phyloP scores from a whole-genome alignment of 2,888 invertebrate species.

The Drepana falcataria region DNA sequence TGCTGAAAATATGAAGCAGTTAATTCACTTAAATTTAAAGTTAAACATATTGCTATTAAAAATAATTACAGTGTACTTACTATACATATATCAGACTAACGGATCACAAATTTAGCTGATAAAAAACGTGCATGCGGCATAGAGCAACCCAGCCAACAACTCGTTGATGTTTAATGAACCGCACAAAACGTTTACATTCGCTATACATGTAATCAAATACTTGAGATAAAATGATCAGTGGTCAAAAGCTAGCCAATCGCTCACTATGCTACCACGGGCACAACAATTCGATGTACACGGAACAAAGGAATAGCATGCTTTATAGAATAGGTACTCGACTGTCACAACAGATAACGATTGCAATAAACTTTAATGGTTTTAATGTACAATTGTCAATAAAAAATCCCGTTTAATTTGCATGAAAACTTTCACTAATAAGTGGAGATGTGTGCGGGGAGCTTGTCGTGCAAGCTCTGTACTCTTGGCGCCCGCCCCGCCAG shows the following conservation, averaged over 20 bases:
- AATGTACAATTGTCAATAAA: conserved; percentile 5
- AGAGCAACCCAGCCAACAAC: background rate
- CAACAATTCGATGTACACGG: too few species aligned
- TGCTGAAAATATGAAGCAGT: too few species aligned
- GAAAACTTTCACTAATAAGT: conserved; percentile 45
- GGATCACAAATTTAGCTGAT: too few species aligned
- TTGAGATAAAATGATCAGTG: background rate
- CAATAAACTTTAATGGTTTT: background rate
- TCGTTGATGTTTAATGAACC: background rate
- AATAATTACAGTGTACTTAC: too few species aligned
- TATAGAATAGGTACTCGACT: background rate
- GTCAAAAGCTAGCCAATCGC: background rate
- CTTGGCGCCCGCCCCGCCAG: conserved; percentile 41
- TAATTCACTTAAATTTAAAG: too few species aligned
- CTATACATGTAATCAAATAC: background rate
- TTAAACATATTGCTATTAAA: too few species aligned
- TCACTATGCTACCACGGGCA: too few species aligned
- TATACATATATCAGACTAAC: too few species aligned
- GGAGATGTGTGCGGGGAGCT: conserved; percentile 28
- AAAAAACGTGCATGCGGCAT: too few species aligned
- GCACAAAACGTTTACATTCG: background rate
- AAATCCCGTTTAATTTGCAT: conserved; percentile 15
- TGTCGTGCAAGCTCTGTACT: conserved; percentile 28
- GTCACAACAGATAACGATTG: background rate
- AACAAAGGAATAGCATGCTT: background rate